Conservation (phyloP, 1,140 invertebrate genomes). For the Gonioctena quinquepunctata region DNA sequence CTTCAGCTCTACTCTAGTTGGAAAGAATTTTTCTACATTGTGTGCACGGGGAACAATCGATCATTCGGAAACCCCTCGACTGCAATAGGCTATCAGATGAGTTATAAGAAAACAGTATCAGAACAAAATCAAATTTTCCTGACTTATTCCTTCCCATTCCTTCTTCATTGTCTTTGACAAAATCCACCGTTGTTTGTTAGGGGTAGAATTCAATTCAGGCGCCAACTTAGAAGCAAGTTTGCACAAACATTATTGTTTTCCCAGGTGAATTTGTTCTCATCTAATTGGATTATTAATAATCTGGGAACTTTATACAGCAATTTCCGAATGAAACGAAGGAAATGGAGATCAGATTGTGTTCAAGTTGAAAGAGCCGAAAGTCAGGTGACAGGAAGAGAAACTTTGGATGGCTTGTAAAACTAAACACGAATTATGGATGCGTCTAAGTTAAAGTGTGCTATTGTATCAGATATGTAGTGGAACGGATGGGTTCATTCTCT, state of each 20-base stretch:
- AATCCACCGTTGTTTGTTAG: background rate
- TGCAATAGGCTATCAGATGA: too few species aligned
- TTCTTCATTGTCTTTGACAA: background rate
- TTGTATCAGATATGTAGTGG: too few species aligned
- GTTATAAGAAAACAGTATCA: too few species aligned
- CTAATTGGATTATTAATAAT: slow-evolving; percentile 6
- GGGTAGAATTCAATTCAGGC: background rate
- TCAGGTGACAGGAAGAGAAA: background rate
- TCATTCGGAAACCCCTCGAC: too few species aligned
- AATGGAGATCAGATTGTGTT: background rate
- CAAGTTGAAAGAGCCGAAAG: background rate
- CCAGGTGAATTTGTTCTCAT: slow-evolving; percentile 3
- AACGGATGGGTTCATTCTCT: too few species aligned
- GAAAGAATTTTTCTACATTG: too few species aligned
- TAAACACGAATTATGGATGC: background rate
- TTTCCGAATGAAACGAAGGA: background rate
- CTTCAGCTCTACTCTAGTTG: too few species aligned
- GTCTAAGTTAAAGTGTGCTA: too few species aligned
- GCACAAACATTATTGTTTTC: slow-evolving; percentile 7
- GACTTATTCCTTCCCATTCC: background rate
- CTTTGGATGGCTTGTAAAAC: background rate
- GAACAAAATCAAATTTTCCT: too few species aligned
- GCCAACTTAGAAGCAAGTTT: background rate
- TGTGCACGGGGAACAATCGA: too few species aligned
- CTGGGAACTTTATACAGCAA: background rate